Base-by-base conservation (phyloP, 2,113 vertebrate genomes). In the Tupaia tana region DNA sequence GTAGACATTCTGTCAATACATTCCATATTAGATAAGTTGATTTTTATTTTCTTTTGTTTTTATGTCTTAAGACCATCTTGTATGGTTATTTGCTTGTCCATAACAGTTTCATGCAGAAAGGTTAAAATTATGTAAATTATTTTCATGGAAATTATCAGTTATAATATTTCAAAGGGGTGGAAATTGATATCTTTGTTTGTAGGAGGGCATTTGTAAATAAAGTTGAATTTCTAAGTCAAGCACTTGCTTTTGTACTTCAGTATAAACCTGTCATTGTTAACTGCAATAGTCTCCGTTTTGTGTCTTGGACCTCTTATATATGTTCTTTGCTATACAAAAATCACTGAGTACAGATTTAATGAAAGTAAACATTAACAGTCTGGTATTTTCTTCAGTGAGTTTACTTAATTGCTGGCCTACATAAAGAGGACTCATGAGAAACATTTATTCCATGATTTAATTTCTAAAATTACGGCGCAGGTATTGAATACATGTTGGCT, bases 161-260 rank as follows among this genome's bases (percentile, higher is more conserved):
- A 79, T n/a, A 86, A 52, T 59, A 82, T 94, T 95, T 95, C 85
- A 29, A 94, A 85, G 63, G 93, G 52, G 71, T 81, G 18, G 43
- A 95, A 43, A 43, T 43, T 66, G 75, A 79, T 54, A 67, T 89
- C 92, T 94, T 92, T 96, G 89, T 89, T 95, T 95, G 88, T 77
- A 94, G 94, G 87, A 95, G 71, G 97, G 97, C 75, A 96, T 95
- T 94, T 97, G 81, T 96, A 98, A 98, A 98, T 98, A 98, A 98
- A 98, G 84, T 92, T 95, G 91, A 88, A 73, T 97, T 98, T 98
- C 95, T 85, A 96, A 96, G 69, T 95, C 86, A 93, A 97, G 25
- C 70, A 63, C 64, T 95, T 77, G 95, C 69, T 96, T 96, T 84
- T 95, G 43, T 95, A 81, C 34, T 29, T 97, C 87, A 93, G 63